These are phyloP conservation scores for Henricia sp. DNA, from an alignment of 53 echinoderm and acorn worm genomes.

Conservation along the genomic window DNA sequence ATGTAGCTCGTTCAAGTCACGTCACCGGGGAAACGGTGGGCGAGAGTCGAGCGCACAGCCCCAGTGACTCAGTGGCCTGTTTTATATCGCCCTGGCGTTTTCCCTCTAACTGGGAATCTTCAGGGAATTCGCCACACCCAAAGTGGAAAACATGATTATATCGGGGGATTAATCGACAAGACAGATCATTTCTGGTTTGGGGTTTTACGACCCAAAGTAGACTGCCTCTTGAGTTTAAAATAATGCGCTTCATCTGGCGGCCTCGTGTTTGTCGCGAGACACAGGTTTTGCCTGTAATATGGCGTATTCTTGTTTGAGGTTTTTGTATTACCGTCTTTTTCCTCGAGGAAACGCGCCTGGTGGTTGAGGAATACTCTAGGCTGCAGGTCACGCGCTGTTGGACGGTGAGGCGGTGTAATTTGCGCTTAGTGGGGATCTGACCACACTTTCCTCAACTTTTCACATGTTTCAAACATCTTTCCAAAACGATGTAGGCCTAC, in stretches of 20 bases:
- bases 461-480: slow-evolving; percentile 44
- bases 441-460: slow-evolving; percentile 24
- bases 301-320: slow-evolving; percentile 52
- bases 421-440: slow-evolving; percentile 19
- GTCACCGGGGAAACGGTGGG: neutral
- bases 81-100: slow-evolving; percentile 42
- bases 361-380: neutral
- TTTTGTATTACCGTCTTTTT: neutral
- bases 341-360: neutral
- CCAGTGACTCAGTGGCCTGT: slow-evolving; percentile 41
- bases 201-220: neutral
- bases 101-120: slow-evolving; percentile 28
- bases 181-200: neutral
- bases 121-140: slow-evolving; percentile 55
- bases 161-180: slow-evolving; percentile 28
- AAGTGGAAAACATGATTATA: slow-evolving; percentile 57
- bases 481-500: neutral
- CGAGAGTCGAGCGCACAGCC: neutral
- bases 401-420: slow-evolving; percentile 17
- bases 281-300: slow-evolving; percentile 23
- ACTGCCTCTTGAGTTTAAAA: neutral
- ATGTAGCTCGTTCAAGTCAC: slow-evolving; percentile 9
- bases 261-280: slow-evolving; percentile 28
- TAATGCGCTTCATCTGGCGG: slow-evolving; percentile 31
- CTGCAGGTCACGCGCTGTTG: slow-evolving; percentile 43